Percentiles rank a stretch among this genome's conserved stretches.
Evolutionary conservation across 2,797 vertebrate species (phyloP).

Genomic region (Heliangelus exortis): DNA sequence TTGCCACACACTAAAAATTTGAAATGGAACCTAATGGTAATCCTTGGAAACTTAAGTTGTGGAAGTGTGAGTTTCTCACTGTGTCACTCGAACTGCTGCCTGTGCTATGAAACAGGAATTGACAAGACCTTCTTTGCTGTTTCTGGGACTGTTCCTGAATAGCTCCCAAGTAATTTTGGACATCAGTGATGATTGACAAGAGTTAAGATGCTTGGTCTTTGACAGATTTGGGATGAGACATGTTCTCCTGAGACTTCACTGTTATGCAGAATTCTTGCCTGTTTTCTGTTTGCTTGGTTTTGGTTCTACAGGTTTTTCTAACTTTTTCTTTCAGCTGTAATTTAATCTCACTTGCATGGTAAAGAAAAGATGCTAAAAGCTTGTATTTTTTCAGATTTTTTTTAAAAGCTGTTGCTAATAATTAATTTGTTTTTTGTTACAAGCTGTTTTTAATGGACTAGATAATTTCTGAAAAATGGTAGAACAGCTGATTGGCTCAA

Average conservation of each 20-base stretch:
- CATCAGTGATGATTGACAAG: not conserved
- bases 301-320: slow-evolving; percentile 39
- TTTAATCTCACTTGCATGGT: slow-evolving; percentile 44
- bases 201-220: not conserved
- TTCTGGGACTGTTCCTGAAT: not conserved
- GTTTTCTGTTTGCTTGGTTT: slow-evolving; percentile 48
- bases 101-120: not conserved
- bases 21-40: not conserved
- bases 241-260: not conserved
- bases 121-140: not conserved
- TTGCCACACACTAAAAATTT: not conserved
- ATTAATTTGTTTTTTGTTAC: not conserved
- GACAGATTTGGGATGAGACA: slow-evolving; percentile 61
- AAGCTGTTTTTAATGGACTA: not conserved
- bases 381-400: not conserved
- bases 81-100: not conserved
- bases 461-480: not conserved
- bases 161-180: not conserved
- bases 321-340: slow-evolving; percentile 64
- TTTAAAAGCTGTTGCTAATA: not conserved
- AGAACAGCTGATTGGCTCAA: not conserved
- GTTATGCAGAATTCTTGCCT: not conserved
- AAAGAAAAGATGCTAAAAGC: not conserved
- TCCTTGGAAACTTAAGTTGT: not conserved
- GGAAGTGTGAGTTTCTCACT: not conserved